Base-by-base conservation (phyloP, 2,113 vertebrate species). In the Lophochroa leadbeateri region DNA sequence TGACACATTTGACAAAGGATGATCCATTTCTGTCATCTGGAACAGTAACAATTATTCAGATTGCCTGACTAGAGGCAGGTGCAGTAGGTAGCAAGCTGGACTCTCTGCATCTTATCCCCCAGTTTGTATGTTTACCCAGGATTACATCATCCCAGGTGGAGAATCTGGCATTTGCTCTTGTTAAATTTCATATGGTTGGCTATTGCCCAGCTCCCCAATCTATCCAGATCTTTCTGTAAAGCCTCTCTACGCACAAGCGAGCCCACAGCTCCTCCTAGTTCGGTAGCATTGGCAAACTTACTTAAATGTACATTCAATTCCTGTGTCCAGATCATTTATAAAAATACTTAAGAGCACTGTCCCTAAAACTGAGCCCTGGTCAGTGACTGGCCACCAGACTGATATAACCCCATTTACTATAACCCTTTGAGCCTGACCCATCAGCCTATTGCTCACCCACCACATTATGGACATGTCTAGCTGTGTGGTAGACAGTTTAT, bases 61-160 rank as follows among this genome's bases (percentile, higher is more conserved):
- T 64, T 82, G 41, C 47, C 28, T 67, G 50, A 46, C 28, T 67
- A 3, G 0, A 52, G 52, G 44, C 24, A 76, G 31, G 24, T 85
- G 43, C 57, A 4, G 10, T 44, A 39, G n/a, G 39, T 31, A 85
- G 12, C 28, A 79, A 87, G 12, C 28, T 71, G 16, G 10, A 50
- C 19, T 80, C 17, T 68, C 29, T 47, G 4, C 64, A 44, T 67
- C 12, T 67, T 16, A 5, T 72, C 50, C 39, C 18, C 5, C n/a
- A 20, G 0, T 43, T 65, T 65, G 17, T 67, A 44, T 1, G 1
- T 35, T 31, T 44, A 50, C 31, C 2, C 6, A 41, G 11, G 17
- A 60, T 72, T 70, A 24, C 4, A 44, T 46, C 8, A 23, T 60
- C 7, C 39, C 58, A 67, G 25, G 44, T 72, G 39, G 29, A 88